Evolutionary conservation across 1,140 invertebrate species (phyloP), one percentile per base, ranked within the genome.

Genomic region (Eumeta japonica): DNA sequence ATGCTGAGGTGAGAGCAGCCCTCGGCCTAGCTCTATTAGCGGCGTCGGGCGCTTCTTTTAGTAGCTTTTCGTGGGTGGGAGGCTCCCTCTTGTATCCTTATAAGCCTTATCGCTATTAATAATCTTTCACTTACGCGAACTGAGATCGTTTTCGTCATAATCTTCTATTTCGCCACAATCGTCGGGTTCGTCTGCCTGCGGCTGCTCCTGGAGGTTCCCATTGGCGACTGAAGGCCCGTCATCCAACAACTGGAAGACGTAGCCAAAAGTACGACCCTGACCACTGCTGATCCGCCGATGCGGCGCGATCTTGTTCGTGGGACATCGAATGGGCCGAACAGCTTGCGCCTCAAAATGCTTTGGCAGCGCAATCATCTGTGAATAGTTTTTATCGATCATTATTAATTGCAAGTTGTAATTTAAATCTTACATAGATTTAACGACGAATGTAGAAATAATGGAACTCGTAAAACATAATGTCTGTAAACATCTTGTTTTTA

Each of bases 261-360:
- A 45, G 10, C 59, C 62, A 33, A 73, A 58, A 3, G 68, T 73
- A 3, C 68, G 53, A 1, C 49, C 40, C 9, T 43, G 40, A 2
- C 49, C 39, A 28, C 34, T 42, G 3, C 43, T 50, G 1, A 42
- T 30, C 5, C 56, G 39, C 24, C 51, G 39, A 41, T 66, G 59
- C 10, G 68, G 68, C 10, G 68, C 68, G 24, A 73, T 66, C 52
- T 73, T 73, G 43, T 73, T 73, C n/a, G 68, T 70, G 2, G 68
- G 68, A 14, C 68, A 73, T 28, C 61, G 43, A 5, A 43, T 24
- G 16, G 63, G 65, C 29, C 59, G 61, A 11, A 73, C 61, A 29
- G 66, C 62, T 14, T 66, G 53, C 37, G 53, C 50, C 24, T 55
- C 37, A n/a, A n/a, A n/a, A n/a, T n/a, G n/a, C n/a, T n/a, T n/a